These are phyloP conservation scores for Cerceris rybyensis DNA, from an alignment of 2,888 invertebrate genomes.

Conservation along the genomic window DNA sequence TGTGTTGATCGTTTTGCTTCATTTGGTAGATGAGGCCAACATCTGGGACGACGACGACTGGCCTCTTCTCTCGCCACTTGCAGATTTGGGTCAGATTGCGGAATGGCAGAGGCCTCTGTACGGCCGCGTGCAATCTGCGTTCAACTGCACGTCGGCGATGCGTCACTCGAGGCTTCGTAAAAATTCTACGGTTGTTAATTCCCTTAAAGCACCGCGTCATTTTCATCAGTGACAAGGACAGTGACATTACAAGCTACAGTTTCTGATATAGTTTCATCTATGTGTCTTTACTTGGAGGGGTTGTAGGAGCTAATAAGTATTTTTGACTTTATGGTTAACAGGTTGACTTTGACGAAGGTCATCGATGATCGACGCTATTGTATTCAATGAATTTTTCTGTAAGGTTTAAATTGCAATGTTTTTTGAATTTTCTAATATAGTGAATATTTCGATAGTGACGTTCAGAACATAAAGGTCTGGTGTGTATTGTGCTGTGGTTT, in stretches of 20 bases:
- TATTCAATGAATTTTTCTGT: too few relatives aligned
- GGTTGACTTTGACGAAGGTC: too few relatives aligned
- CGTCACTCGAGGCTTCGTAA: constrained; percentile 44
- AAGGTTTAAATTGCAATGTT: too few relatives aligned
- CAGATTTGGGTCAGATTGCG: constrained; percentile 77
- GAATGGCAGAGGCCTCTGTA: constrained; percentile 32
- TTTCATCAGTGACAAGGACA: background rate
- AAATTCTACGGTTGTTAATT: constrained; percentile 33
- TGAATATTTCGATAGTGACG: too few relatives aligned
- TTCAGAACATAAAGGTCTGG: too few relatives aligned
- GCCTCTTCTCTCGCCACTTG: constrained; percentile 45
- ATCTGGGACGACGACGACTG: constrained; percentile 67
- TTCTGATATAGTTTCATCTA: too few relatives aligned
- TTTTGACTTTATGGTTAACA: too few relatives aligned
- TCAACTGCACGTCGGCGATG: constrained; percentile 24
- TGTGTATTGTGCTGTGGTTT: too few relatives aligned
- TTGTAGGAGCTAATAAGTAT: too few relatives aligned
- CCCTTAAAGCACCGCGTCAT: constrained; percentile 9
- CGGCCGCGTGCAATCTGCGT: constrained; percentile 23
- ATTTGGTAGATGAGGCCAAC: constrained; percentile 73
- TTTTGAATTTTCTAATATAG: too few relatives aligned
- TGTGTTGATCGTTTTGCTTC: constrained; percentile 62
- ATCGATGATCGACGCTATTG: too few relatives aligned
- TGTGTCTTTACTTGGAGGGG: too few relatives aligned
- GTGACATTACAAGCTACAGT: background rate